Base-by-base conservation (phyloP, 2,113 vertebrate species). In the Theristicus caerulescens region DNA sequence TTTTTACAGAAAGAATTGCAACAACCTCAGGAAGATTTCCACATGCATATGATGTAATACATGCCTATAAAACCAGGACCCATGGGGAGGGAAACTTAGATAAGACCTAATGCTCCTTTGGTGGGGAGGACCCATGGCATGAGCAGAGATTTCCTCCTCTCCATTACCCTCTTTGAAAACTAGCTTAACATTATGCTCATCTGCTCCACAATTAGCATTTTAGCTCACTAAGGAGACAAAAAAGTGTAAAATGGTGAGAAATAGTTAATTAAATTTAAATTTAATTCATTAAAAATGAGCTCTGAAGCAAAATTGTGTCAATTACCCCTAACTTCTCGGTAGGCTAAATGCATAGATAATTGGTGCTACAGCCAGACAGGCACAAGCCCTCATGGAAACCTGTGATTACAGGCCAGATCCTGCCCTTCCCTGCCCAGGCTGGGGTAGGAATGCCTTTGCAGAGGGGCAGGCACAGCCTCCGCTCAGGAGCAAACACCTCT, bases 101-200 rank as follows among this genome's bases (percentile, higher is more conserved):
- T 21, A 65, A 65, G 27, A 46, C 20, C 42, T 42, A 55, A 22
- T 15, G 34, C 29, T 82, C 31, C 55, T 52, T n/a, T 27, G 29
- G 26, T 2, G 1, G 26, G 25, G 14, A 86, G 26, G 19, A 65
- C 31, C 26, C 40, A 15, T 3, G 0, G 0, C 0, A 0, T 1
- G 1, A 15, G 29, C 21, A 46, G 61, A 52, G 13, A 51, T 65
- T 42, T 25, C 36, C 54, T 69, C 49, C 54, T 36, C 27, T 34
- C 44, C 47, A 10, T 51, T 10, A 26, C 13, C 8, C 52, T 34
- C 16, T 26, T 62, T 36, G 73, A 61, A 69, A 83, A 47, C n/a
- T 12, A 55, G 18, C 10, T 65, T n/a, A 38, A 16, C 10, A 1
- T 51, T 46, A 13, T 8, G 47, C 38, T 87, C 26, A 40, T 29